Evolutionary conservation across 2,888 invertebrate genomes (phyloP).

Genomic region (Andrena fulva): DNA sequence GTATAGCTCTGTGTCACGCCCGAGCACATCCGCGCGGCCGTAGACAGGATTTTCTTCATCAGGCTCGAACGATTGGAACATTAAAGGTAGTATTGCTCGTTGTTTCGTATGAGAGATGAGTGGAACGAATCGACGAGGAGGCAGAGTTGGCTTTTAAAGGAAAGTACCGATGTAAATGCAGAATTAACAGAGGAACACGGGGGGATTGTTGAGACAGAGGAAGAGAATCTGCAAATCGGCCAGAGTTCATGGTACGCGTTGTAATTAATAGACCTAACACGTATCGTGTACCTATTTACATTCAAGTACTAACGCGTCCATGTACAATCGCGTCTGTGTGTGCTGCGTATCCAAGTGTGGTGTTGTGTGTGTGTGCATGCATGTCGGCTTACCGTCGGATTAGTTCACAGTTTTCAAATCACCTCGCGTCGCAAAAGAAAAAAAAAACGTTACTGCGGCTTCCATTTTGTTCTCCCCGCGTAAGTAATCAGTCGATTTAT

Average conservation of each 20-base stretch:
- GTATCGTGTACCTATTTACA: conserved; percentile 70
- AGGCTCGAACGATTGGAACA: conserved; percentile 24
- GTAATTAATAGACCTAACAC: conserved; percentile 70
- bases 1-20: not conserved
- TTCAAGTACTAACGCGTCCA: conserved; percentile 67
- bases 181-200: not conserved
- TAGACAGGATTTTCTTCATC: conserved; percentile 47
- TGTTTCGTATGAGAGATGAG: conserved; percentile 68
- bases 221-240: conserved; percentile 33
- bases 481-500: conserved; percentile 80
- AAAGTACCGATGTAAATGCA: not conserved
- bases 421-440: conserved; percentile 49
- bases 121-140: conserved; percentile 9
- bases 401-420: conserved; percentile 66
- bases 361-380: conserved; percentile 16
- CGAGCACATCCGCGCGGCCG: conserved; percentile 45
- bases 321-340: conserved; percentile 34
- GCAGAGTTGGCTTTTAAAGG: not conserved
- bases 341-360: not conserved
- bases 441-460: conserved; percentile 45
- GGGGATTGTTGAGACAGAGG: not conserved
- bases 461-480: conserved; percentile 31
- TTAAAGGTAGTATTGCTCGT: conserved; percentile 79
- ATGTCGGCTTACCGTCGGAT: conserved; percentile 61
- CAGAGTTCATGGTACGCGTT: conserved; percentile 55